Base-by-base conservation (phyloP, 2,797 vertebrate species). In the Tinamus major region DNA sequence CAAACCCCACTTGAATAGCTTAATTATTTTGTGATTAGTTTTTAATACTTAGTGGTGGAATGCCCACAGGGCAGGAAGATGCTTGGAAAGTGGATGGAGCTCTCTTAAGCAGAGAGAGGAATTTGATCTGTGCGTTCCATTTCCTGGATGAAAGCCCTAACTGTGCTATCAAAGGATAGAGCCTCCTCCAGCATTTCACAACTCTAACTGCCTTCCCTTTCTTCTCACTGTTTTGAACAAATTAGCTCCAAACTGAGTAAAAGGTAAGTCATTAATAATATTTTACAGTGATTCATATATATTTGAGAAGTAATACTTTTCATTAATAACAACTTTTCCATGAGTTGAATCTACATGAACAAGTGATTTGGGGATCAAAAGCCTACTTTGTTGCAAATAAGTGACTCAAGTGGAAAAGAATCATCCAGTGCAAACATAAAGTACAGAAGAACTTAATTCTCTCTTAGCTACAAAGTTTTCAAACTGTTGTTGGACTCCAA, bases 1-100 rank as follows among this genome's bases (percentile, higher is more conserved):
- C 20, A 42, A 26, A 8, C 0, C 0, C 0, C 37, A 19, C 46
- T 86, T 74, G 1, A 5, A 24, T 59, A 69, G 58, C 56, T 41
- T 65, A 0, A 63, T 46, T 55, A 55, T 91, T 65, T 70, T 78
- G 17, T 41, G 5, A 13, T 29, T 41, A 78, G 10, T 12, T 6
- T 26, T 53, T 56, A 19, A 44, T 5, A 63, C 10, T 61, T 61
- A 55, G 33, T 41, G 13, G 13, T 31, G 51, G 26, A 51, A 26
- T 48, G 6, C 64, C 53, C 37, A 39, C 9, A 76, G 8, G 2
- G 3, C 26, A 80, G 11, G 51, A 44, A 83, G 19, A n/a, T 35
- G 5, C 14, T 53, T 76, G 39, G 59, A n/a, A 93, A 82, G 37
- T 49, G 33, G 31, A 72, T 39, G 13, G 7, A 3, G 4, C 46